Conservation (phyloP, 2,888 invertebrate genomes). For the Salticus scenicus region DNA sequence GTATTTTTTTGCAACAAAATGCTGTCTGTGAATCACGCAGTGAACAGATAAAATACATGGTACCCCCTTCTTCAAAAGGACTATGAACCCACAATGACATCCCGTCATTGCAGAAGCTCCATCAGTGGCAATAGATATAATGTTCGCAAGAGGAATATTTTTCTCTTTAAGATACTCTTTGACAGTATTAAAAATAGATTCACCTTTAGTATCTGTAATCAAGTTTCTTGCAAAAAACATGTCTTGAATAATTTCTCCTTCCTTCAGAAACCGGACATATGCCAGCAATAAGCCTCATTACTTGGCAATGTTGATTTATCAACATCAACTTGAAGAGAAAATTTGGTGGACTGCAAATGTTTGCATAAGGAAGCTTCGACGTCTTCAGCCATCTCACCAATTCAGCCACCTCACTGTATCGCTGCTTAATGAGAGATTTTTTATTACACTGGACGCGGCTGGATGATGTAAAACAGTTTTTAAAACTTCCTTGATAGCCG, state of each 20-base stretch:
- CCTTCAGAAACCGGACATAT: neutral
- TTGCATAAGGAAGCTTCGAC: slow-evolving; percentile 40
- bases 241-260: neutral
- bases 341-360: slow-evolving; percentile 23
- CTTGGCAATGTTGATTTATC: neutral
- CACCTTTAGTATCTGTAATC: slow-evolving; percentile 30
- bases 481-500: slow-evolving; percentile 39
- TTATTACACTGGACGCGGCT: slow-evolving; percentile 35
- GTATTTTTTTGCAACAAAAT: slow-evolving; percentile 69
- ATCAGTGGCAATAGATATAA: slow-evolving; percentile 41
- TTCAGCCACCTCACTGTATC: slow-evolving; percentile 47
- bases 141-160: slow-evolving; percentile 50
- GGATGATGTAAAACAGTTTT: slow-evolving; percentile 19
- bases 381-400: slow-evolving; percentile 60
- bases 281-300: neutral
- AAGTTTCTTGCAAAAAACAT: slow-evolving; percentile 38
- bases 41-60: neutral
- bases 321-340: neutral
- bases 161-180: slow-evolving; percentile 54
- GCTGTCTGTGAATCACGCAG: slow-evolving; percentile 26
- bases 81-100: slow-evolving; percentile 34
- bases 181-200: slow-evolving; percentile 17
- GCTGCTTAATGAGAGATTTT: slow-evolving; percentile 47
- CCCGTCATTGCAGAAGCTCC: slow-evolving; percentile 44
- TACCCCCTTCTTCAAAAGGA: slow-evolving; percentile 18